Base-by-base conservation (phyloP, 2,888 invertebrate genomes). In the Melipona bicolor region DNA sequence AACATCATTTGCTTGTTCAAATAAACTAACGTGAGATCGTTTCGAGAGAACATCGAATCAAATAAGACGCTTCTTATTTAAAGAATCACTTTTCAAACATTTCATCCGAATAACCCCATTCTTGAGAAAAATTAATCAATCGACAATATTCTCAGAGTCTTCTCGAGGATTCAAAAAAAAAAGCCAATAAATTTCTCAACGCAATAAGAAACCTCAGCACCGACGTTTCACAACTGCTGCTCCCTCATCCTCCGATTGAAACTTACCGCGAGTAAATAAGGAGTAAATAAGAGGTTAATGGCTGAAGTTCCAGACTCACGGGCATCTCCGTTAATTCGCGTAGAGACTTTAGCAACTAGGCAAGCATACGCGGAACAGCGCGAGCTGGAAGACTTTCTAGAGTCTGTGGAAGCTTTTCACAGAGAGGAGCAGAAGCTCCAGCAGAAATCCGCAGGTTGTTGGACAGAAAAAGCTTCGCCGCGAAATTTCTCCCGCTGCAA, bases 261-360 rank as follows among this genome's bases (percentile, higher is more conserved):
- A 61, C 59, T 76, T 68, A 9, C 59, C 59, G 3, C 36, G 15
- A 52, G 43, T 27, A 13, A 43, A 43, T 43, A 43, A 43, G 36
- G 36, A 49, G 54, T 56, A 65, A 77, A 77, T 77, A 77, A 65
- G 15, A 4, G 43, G 43, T 71, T 64, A 71, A 71, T 21, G n/a
- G 71, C 11, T 17, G 19, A 64, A 49, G 21, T 64, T 43, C 0
- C 9, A 1, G 11, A 2, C 27, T 13, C 19, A 21, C 62, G 13
- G 54, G 54, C 71, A 54, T 71, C 54, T 77, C 32, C 27, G 62
- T 43, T 49, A n/a, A 77, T 77, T 64, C 77, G 64, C 71, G 27
- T n/a, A 19, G 54, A 64, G 43, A 54, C 13, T 64, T 56, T 15
- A 5, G 9, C 36, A 13, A 56, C 11, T n/a, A 56, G n/a, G 13